A percentile compares a stretch with the other conserved stretches of the same genome.
Evolutionary conservation across 2,888 invertebrate species (phyloP).

Genomic region (Abscondita cerata): DNA sequence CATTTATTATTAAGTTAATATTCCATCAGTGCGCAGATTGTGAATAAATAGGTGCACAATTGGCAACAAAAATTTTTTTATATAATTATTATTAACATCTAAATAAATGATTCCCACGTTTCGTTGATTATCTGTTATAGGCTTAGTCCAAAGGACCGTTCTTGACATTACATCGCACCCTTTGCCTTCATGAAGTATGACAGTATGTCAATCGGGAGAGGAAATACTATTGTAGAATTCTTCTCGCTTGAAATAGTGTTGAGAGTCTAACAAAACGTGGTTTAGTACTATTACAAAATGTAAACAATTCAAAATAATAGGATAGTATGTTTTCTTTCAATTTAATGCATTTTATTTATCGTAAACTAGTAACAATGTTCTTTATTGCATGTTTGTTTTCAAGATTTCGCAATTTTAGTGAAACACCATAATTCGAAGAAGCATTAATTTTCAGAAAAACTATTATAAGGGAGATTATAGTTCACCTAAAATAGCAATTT

Average conservation of each 20-base stretch:
- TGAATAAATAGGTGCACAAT: slow-evolving; percentile 25
- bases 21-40: slow-evolving; percentile 35
- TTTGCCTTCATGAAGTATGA: slow-evolving; percentile 64
- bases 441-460: no score
- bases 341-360: not conserved
- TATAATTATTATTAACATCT: no score
- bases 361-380: no score
- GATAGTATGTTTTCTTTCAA: no score
- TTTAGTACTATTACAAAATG: slow-evolving; percentile 7
- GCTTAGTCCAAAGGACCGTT: slow-evolving; percentile 22
- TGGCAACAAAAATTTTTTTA: slow-evolving; percentile 24
- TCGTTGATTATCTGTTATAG: slow-evolving; percentile 33
- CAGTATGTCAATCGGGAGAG: slow-evolving; percentile 76
- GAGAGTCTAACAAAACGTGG: slow-evolving; percentile 72
- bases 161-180: slow-evolving; percentile 34
- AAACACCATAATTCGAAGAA: no score
- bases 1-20: slow-evolving; percentile 22
- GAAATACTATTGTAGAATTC: slow-evolving; percentile 97
- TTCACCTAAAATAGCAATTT: no score
- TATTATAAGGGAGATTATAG: no score
- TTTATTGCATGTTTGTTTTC: no score
- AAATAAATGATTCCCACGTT: slow-evolving; percentile 30
- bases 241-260: slow-evolving; percentile 98
- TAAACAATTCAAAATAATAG: not conserved
- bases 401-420: no score